These are phyloP conservation scores for Sebastes diploproa DNA, from an alignment of 2,797 vertebrate species.

Conservation along the genomic window DNA sequence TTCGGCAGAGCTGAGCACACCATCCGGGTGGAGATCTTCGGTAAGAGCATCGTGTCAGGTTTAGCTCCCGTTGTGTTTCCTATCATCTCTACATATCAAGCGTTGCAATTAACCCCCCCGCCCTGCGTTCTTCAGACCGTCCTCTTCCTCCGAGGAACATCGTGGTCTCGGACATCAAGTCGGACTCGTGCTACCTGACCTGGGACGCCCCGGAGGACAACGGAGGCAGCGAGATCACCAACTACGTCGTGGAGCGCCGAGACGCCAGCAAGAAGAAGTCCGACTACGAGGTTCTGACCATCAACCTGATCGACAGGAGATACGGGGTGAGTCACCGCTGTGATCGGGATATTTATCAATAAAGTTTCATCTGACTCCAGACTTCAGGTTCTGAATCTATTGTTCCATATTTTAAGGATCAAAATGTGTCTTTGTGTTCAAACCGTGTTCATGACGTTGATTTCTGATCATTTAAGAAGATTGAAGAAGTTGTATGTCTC, in stretches of 20 bases:
- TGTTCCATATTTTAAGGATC: neutral
- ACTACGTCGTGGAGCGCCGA: conserved; percentile 93
- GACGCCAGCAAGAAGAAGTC: conserved; percentile 97
- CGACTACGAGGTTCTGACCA: conserved; percentile 93
- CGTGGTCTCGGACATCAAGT: conserved; percentile 91
- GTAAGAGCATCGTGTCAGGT: conserved; percentile 53
- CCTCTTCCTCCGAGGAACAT: conserved; percentile 93
- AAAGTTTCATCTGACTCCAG: no score
- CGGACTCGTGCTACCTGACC: conserved; percentile 93
- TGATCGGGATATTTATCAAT: no score
- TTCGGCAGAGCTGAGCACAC: conserved; percentile 83
- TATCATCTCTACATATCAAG: neutral
- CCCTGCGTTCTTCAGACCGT: conserved; percentile 82
- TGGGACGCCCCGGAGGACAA: conserved; percentile 96
- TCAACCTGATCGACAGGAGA: conserved; percentile 89
- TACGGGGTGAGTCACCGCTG: conserved; percentile 80
- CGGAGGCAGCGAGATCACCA: conserved; percentile 95
- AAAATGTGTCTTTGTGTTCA: neutral
- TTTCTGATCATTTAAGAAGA: neutral
- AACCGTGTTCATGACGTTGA: neutral
- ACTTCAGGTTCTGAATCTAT: no score
- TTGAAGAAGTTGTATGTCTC: neutral
- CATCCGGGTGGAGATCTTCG: conserved; percentile 77
- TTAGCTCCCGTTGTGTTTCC: neutral
- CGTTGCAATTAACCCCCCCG: neutral